Base-by-base conservation (phyloP, 2,113 vertebrate genomes). In the Amia ocellicauda region DNA sequence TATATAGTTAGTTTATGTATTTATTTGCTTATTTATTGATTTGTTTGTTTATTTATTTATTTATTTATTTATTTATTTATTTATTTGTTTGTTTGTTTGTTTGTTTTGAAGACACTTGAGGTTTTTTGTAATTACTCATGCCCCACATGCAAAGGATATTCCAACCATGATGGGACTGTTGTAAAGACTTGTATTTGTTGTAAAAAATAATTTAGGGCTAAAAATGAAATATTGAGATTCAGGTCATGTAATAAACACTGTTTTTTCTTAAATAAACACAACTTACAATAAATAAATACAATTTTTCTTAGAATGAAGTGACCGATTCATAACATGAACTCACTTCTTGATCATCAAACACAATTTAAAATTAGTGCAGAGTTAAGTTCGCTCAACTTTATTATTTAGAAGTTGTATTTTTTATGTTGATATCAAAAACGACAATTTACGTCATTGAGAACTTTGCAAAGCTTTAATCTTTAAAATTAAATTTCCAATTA, bases 251-350 rank as follows among this genome's bases (percentile, higher is more conserved):
- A 85, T 82, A 84, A 85, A 86, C 79, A 83, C 76, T 62, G 58
- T 82, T 89, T 54, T 54, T 89, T 89, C 69, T 80, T 86, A 83
- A 89, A 87, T 87, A 90, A 89, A 89, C 70, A 71, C 73, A 76
- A 80, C 74, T 82, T 82, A 73, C 64, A 78, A 69, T 36, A 36
- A 36, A 36, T 36, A 36, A 36, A 36, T 36, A 11, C 31, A n/a
- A n/a, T n/a, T n/a, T n/a, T 36, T 36, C 31, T 36, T 11, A 36
- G 31, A 36, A 36, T 36, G 11, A 36, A 11, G 5, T 36, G 31
- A 36, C 5, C 11, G 31, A 36, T 11, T 36, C 11, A 36, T 5
- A 36, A 36, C 31, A 36, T 36, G 5, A 36, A 36, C 31, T 11
- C 11, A 11, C 5, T 36, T 36, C 31, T 36, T 5, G 31, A 11